Evolutionary conservation across 1,140 invertebrate genomes (phyloP).

Genomic region (Odontomachus brunneus): DNA sequence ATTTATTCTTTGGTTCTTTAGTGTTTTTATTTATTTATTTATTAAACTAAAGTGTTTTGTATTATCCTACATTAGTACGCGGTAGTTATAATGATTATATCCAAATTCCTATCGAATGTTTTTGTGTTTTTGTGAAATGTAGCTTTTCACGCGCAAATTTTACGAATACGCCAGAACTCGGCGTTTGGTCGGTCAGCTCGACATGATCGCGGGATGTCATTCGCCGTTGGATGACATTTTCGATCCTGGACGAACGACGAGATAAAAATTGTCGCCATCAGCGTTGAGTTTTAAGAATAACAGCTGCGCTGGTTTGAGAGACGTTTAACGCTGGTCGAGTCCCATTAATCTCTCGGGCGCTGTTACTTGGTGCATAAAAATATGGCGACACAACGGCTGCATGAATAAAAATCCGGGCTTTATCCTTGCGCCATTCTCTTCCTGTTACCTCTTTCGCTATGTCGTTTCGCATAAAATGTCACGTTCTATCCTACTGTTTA

Average conservation of each 20-base stretch:
- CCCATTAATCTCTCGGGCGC: conserved; percentile 49
- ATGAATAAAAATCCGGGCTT: conserved; percentile 57
- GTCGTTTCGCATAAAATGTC: conserved; percentile 44
- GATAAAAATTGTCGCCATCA: conserved; percentile 52
- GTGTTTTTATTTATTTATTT: too few relatives aligned
- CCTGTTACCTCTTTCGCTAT: background rate
- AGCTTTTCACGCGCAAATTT: too few relatives aligned
- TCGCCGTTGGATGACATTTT: conserved; percentile 5
- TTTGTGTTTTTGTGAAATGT: too few relatives aligned
- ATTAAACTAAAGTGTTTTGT: too few relatives aligned
- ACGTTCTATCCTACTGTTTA: conserved; percentile 30
- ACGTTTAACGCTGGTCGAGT: conserved; percentile 54
- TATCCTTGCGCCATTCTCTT: conserved; percentile 40
- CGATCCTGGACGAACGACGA: conserved; percentile 4
- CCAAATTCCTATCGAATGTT: too few relatives aligned
- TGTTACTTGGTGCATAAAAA: conserved; percentile 51
- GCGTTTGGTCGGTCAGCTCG: too few relatives aligned
- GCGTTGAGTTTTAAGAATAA: conserved; percentile 52
- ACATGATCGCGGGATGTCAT: background rate
- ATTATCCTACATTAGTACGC: too few relatives aligned
- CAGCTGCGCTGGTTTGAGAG: conserved; percentile 44
- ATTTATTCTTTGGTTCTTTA: too few relatives aligned
- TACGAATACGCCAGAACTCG: too few relatives aligned
- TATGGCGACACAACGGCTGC: conserved; percentile 58
- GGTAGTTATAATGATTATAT: too few relatives aligned